Evolutionary conservation across 2,797 vertebrate genomes (phyloP).

Genomic region (Betta splendens): DNA sequence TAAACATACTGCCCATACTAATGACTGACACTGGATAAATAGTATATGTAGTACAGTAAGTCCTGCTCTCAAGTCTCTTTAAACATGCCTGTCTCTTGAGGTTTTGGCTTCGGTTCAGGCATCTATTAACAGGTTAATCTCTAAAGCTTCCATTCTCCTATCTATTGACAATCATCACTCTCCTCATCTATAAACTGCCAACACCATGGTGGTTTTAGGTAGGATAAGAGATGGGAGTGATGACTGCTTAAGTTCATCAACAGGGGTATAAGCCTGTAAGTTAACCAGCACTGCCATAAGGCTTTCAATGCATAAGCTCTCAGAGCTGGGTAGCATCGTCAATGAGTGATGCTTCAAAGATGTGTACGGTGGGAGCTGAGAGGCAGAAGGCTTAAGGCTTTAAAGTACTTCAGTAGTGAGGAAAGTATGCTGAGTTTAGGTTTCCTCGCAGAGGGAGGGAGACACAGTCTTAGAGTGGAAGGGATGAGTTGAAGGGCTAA

Average conservation of each 20-base stretch:
- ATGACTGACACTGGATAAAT: conserved; percentile 29
- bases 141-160: conserved; percentile 22
- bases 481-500: conserved; percentile 53
- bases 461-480: conserved; percentile 41
- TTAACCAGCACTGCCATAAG: conserved; percentile 68
- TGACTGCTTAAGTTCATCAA: conserved; percentile 67
- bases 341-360: conserved; percentile 70
- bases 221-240: conserved; percentile 61
- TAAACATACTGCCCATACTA: conserved; percentile 31
- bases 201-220: conserved; percentile 64
- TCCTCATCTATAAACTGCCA: conserved; percentile 50
- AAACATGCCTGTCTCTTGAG: conserved; percentile 31
- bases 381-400: conserved; percentile 61
- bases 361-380: conserved; percentile 65
- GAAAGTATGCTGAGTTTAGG: conserved; percentile 54
- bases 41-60: conserved; percentile 26
- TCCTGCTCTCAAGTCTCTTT: conserved; percentile 24
- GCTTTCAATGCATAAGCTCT: conserved; percentile 72
- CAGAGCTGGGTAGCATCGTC: conserved; percentile 49
- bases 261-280: conserved; percentile 69
- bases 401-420: conserved; percentile 54
- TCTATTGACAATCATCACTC: conserved; percentile 60
- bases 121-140: conserved; percentile 53
- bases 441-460: conserved; percentile 37
- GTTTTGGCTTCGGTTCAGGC: conserved; percentile 23